A percentile compares a stretch with the other conserved stretches of the same genome.
phyloP scores from a whole-genome alignment of 53 echinoderm and acorn worm genomes.

The Astropecten irregularis region DNA sequence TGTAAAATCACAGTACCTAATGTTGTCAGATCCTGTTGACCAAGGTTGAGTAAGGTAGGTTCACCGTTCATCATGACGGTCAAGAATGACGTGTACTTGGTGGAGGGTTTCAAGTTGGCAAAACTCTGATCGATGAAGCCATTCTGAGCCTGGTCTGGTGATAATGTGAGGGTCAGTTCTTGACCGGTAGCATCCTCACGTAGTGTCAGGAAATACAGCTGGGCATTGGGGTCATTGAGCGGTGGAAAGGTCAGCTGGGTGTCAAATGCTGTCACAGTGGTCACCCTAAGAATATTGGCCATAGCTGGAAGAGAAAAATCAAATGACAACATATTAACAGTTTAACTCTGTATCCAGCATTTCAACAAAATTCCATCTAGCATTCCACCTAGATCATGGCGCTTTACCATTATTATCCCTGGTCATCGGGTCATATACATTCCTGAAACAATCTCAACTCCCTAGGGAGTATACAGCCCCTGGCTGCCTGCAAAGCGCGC shows the following conservation, averaged over 20 bases:
- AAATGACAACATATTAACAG: no score
- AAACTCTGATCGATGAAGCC: slow-evolving; percentile 15
- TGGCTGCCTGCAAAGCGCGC: no score
- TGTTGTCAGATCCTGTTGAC: slow-evolving; percentile 15
- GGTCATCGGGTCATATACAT: no score
- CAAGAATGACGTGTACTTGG: slow-evolving; percentile 22
- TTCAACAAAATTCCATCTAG: no score
- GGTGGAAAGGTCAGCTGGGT: slow-evolving; percentile 32
- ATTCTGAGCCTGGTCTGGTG: neutral
- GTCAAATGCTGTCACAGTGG: neutral
- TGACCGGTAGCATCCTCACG: slow-evolving; percentile 13
- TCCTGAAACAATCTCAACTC: no score
- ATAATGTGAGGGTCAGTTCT: slow-evolving; percentile 2
- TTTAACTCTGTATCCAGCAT: no score
- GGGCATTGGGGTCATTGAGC: neutral
- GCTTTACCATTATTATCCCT: no score
- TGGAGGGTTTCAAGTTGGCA: neutral
- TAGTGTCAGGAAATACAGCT: slow-evolving; percentile 23
- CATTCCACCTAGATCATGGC: no score
- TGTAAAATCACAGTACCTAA: no score
- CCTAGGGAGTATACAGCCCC: no score
- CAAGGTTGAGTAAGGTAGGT: neutral
- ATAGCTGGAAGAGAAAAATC: no score
- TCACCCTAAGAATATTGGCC: slow-evolving; percentile 17
- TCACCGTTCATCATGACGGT: slow-evolving; percentile 23